Conservation (phyloP, 2,888 invertebrate genomes). For the Maniola hyperantus region DNA sequence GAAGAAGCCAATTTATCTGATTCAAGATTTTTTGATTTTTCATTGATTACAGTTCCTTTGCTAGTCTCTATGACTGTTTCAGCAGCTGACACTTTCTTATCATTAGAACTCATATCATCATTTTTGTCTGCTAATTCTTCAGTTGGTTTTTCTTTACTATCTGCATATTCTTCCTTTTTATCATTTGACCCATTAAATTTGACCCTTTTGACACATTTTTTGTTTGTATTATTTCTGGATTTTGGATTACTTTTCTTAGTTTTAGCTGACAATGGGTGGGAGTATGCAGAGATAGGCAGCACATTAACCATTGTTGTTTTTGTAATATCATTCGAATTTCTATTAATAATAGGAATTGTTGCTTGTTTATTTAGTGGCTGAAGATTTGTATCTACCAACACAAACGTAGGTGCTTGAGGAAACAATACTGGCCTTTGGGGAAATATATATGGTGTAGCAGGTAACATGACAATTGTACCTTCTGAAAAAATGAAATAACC, state of each 20-base stretch:
- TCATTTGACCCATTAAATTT: constrained; percentile 15
- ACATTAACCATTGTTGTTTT: constrained; percentile 79
- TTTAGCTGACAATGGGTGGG: constrained; percentile 69
- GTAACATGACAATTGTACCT: constrained; percentile 70
- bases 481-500: constrained; percentile 55
- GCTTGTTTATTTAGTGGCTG: constrained; percentile 62
- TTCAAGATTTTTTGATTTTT: background rate
- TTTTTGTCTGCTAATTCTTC: constrained; percentile 11
- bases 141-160: constrained; percentile 7
- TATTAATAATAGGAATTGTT: constrained; percentile 59
- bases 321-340: constrained; percentile 67
- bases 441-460: constrained; percentile 72
- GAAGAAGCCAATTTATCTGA: constrained; percentile 2
- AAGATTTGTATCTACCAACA: constrained; percentile 67
- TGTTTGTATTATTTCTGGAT: constrained; percentile 45
- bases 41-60: background rate
- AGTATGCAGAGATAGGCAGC: constrained; percentile 77
- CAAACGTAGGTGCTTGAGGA: constrained; percentile 69
- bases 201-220: constrained; percentile 42
- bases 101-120: background rate
- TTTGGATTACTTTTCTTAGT: constrained; percentile 59
- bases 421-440: constrained; percentile 72
- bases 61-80: constrained; percentile 3
- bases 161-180: constrained; percentile 26
- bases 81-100: background rate